Evolutionary conservation across 1,140 invertebrate genomes (phyloP), one percentile per base, ranked within the genome.

Genomic region (Saccostrea echinata): DNA sequence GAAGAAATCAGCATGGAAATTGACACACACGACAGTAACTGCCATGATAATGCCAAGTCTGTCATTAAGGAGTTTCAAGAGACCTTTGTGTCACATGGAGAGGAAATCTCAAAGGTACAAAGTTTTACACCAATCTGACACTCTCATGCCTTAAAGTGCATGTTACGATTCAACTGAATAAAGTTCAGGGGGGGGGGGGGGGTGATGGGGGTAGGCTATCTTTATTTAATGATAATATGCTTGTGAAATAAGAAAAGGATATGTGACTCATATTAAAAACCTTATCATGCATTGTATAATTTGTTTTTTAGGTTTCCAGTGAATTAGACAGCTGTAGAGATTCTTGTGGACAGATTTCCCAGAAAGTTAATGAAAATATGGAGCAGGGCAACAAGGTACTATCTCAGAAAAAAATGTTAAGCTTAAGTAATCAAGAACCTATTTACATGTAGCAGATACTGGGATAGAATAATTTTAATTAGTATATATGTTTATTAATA

Each of bases 341-440:
- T 30, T 30, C 68, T 13, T 35, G 71, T 57, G 16, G 55, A 43
- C 27, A 57, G 21, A 81, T 57, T 55, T 86, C 85, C 11, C 71
- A 86, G 21, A 57, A 57, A 81, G 53, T 71, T 33, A 61, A 8
- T 57, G 61, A 81, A 13, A 86, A 86, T 57, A 27, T 68, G 16
- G 53, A 81, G 85, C 68, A 82, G 57, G 43, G 33, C 52, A 71
- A 52, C 27, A 76, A 30, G 68, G 68, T 76, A 76, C n/a, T 6
- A 61, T 61, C 8, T 21, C n/a, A 61, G n/a, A 16, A 61, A 61
- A 61, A 61, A 6, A 21, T 61, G 21, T 61, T 6, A 21, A 61
- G 1, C n/a, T 61, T 61, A 21, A 61, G 21, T 21, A 61, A 8
- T 61, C 16, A 21, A 18, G 43, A 8, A 43, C 43, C 43, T 43